Percentiles rank a stretch among this genome's conserved stretches.
Conservation (phyloP, 2,797 vertebrate species). For the Ptychadena robeensis region DNA sequence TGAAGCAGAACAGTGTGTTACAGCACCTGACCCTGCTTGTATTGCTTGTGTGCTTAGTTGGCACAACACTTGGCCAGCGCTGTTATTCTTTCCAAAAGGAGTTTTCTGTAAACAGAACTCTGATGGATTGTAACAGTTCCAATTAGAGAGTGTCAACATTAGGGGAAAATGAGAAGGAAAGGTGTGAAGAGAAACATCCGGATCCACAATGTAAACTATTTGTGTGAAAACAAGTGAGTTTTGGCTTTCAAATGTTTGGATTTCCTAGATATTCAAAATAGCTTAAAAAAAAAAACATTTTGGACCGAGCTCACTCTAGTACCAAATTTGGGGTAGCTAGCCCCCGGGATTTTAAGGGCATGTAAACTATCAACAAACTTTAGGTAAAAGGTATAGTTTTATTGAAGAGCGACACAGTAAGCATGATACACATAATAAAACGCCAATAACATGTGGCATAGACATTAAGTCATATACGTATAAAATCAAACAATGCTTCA, state of each 20-base stretch:
- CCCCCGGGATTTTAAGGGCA: too few species aligned
- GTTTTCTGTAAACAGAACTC: conserved; percentile 36
- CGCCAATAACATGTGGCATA: too few species aligned
- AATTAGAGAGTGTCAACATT: conserved; percentile 45
- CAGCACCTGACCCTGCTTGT: conserved; percentile 17
- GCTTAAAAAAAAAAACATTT: too few species aligned
- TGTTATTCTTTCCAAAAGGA: conserved; percentile 35
- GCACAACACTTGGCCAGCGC: neutral
- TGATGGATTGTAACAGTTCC: conserved; percentile 32
- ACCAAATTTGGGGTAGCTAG: too few species aligned
- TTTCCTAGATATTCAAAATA: neutral
- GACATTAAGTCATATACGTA: too few species aligned
- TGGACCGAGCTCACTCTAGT: too few species aligned
- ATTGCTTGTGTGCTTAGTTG: conserved; percentile 10
- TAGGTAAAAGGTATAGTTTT: too few species aligned
- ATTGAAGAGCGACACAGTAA: too few species aligned
- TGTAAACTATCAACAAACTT: too few species aligned
- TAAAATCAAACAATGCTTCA: too few species aligned
- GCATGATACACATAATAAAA: too few species aligned
- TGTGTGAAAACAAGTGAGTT: conserved; percentile 39
- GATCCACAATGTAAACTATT: conserved; percentile 26
- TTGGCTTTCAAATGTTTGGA: conserved; percentile 50
- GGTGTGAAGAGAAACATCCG: conserved; percentile 16
- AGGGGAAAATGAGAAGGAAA: conserved; percentile 8
- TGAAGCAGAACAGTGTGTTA: neutral